phyloP scores from a whole-genome alignment of 2,888 invertebrate genomes.

The Odontothrips loti region DNA sequence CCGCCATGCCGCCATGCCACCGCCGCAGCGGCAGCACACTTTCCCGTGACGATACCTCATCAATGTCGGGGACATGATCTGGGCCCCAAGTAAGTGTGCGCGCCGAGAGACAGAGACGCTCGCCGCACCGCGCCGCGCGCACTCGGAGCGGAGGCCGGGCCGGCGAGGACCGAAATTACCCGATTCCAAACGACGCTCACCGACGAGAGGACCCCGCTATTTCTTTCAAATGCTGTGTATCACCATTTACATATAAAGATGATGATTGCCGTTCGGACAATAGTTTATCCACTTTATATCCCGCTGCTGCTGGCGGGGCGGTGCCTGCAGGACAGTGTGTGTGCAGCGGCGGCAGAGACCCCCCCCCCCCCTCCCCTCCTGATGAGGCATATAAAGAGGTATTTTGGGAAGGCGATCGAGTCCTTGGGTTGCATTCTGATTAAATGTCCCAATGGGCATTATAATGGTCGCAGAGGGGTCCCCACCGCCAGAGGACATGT shows the following conservation, averaged over 20 bases:
- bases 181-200: neutral
- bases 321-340: neutral
- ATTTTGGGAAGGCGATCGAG: constrained; percentile 10
- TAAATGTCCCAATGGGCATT: constrained; percentile 12
- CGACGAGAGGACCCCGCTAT: neutral
- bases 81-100: neutral
- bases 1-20: neutral
- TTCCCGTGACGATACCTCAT: too few relatives aligned
- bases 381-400: constrained; percentile 1
- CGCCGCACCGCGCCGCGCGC: neutral
- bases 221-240: neutral
- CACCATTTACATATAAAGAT: constrained; percentile 3
- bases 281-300: constrained; percentile 25
- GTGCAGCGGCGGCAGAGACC: neutral
- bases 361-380: neutral
- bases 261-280: neutral
- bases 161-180: neutral
- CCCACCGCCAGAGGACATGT: neutral
- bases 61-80: neutral
- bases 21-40: too few relatives aligned
- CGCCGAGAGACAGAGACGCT: neutral
- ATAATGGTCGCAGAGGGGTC: neutral
- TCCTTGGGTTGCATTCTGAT: constrained; percentile 13
- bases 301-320: neutral
- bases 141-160: too few relatives aligned